Percentiles rank a stretch among this genome's conserved stretches.
Conservation (phyloP, 1,140 invertebrate genomes). For the Cydia amplana region DNA sequence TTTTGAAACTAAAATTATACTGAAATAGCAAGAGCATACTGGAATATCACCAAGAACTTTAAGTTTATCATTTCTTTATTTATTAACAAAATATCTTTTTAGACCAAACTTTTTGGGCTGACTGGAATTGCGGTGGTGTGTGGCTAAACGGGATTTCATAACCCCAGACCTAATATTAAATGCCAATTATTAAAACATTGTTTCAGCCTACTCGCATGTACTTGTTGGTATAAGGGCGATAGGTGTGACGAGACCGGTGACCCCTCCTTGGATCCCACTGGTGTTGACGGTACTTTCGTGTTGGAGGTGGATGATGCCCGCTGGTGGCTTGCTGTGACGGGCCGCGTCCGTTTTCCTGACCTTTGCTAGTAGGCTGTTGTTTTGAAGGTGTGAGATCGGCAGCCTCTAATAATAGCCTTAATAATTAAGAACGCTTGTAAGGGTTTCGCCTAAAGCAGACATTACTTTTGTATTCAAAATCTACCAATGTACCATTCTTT, state of each 20-base stretch:
- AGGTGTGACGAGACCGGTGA: neutral
- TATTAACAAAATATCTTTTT: neutral
- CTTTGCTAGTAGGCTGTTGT: neutral
- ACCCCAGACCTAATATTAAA: neutral
- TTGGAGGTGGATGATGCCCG: neutral
- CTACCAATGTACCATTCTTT: slow-evolving; percentile 21
- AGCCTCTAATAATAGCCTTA: too few species aligned
- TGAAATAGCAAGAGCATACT: neutral
- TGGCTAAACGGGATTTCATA: neutral
- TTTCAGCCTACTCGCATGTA: neutral
- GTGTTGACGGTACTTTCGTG: neutral
- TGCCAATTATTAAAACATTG: neutral
- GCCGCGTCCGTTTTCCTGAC: neutral
- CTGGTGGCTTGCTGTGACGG: neutral
- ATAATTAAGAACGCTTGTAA: slow-evolving; percentile 9
- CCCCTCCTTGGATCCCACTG: neutral
- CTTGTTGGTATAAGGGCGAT: neutral
- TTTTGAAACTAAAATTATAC: neutral
- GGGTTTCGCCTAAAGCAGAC: neutral
- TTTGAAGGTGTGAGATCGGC: neutral
- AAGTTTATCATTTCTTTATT: neutral
- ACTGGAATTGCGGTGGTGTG: neutral
- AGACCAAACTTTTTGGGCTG: neutral
- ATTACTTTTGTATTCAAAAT: neutral
- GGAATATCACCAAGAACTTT: neutral